Percentiles rank a stretch among this genome's conserved stretches.
Evolutionary conservation across 35 echinoderm and acorn worm species (phyloP).

Genomic region (Apostichopus parvimensis): DNA sequence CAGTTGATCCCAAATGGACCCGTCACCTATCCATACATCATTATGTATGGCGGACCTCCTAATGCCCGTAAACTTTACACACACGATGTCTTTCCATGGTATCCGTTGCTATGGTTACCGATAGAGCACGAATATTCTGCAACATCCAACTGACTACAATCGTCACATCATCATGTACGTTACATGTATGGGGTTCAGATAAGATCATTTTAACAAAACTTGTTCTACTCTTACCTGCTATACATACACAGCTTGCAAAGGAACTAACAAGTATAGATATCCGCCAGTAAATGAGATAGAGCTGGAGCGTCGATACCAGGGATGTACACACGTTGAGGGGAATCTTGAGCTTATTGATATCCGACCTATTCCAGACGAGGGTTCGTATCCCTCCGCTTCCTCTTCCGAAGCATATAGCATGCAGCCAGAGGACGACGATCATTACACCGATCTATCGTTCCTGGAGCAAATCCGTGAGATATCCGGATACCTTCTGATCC

Average conservation of each 20-base stretch:
- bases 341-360: constrained; percentile 19
- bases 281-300: neutral
- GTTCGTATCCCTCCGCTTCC: neutral
- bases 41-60: no score
- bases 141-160: no score
- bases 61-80: no score
- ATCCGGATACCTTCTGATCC: constrained; percentile 11
- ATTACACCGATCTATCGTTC: neutral
- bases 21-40: no score
- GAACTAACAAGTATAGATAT: neutral
- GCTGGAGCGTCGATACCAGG: neutral
- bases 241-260: neutral
- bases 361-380: neutral
- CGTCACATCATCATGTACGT: no score
- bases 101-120: no score
- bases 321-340: constrained; percentile 12
- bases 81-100: no score
- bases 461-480: neutral
- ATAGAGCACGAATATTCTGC: no score
- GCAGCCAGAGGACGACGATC: neutral
- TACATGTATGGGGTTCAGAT: no score
- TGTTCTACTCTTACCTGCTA: no score
- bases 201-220: no score
- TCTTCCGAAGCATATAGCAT: neutral
- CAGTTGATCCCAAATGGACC: no score